A percentile compares a stretch with the other conserved stretches of the same genome.
Evolutionary conservation across 2,113 vertebrate species (phyloP).

Genomic region (Anhinga rufa): DNA sequence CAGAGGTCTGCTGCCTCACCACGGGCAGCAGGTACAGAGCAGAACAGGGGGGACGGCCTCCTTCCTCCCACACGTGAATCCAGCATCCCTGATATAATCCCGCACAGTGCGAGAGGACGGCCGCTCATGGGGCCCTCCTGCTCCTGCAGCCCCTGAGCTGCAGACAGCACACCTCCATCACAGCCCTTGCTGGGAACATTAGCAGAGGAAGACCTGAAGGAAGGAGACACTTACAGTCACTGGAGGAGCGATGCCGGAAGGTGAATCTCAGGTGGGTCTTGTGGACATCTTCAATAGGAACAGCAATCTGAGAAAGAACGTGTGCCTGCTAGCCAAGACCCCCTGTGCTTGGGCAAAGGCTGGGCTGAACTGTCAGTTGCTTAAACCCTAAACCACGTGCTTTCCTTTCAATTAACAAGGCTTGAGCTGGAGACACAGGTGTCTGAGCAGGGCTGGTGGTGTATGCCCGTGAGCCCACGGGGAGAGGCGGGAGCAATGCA

Average conservation of each 20-base stretch:
- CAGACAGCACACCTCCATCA: background rate
- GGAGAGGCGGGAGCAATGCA: too few species aligned
- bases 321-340: background rate
- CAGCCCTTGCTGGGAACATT: background rate
- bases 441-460: too few species aligned
- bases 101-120: fast-evolving
- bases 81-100: background rate
- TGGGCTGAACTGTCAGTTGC: fast-evolving
- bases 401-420: background rate
- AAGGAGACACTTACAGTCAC: conserved; percentile 84
- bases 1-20: background rate
- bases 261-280: conserved; percentile 92
- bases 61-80: background rate
- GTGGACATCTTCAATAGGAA: conserved; percentile 96
- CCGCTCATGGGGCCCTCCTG: fast-evolving
- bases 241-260: conserved; percentile 92
- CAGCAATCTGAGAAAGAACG: conserved; percentile 77
- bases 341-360: background rate
- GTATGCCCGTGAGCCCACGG: fast-evolving
- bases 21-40: background rate
- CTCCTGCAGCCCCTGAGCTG: background rate
- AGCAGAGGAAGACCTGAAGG: too few species aligned
- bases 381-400: background rate
- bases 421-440: background rate
- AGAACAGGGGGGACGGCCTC: fast-evolving